Conservation (phyloP, 2,888 invertebrate species). For the Pteria penguin region DNA sequence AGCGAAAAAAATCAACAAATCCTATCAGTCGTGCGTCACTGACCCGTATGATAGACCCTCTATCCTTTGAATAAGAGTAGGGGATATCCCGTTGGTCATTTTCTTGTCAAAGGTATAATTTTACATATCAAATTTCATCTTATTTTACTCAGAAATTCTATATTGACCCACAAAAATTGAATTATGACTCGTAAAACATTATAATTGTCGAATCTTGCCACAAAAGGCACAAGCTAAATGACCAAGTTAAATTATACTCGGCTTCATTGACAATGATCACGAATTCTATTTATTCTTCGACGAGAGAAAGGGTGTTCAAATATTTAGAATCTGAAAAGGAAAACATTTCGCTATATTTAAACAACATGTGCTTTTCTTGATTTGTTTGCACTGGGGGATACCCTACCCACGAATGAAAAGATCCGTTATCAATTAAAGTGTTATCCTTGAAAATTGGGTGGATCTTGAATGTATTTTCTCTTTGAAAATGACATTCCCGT, state of each 20-base stretch:
- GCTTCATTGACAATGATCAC: background rate
- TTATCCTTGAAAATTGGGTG: too few relatives aligned
- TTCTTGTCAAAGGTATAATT: background rate
- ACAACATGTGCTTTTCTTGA: background rate
- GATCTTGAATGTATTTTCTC: too few relatives aligned
- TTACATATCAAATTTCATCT: background rate
- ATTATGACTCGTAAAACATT: background rate
- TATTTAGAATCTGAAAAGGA: background rate
- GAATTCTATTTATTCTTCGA: background rate
- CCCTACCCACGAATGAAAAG: too few relatives aligned
- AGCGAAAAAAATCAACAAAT: too few relatives aligned
- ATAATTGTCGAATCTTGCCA: background rate
- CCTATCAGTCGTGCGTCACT: too few relatives aligned
- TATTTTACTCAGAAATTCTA: background rate
- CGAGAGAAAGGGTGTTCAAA: background rate
- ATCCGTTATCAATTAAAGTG: too few relatives aligned
- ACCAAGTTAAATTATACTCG: background rate
- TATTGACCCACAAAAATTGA: background rate
- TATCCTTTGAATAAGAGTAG: too few relatives aligned
- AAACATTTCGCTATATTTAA: background rate
- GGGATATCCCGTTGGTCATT: too few relatives aligned
- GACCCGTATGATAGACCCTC: too few relatives aligned
- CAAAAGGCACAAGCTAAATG: background rate
- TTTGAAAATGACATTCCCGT: too few relatives aligned
- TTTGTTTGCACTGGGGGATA: background rate